Conservation (phyloP, 2,888 invertebrate genomes). For the Dysmachus trigonus region DNA sequence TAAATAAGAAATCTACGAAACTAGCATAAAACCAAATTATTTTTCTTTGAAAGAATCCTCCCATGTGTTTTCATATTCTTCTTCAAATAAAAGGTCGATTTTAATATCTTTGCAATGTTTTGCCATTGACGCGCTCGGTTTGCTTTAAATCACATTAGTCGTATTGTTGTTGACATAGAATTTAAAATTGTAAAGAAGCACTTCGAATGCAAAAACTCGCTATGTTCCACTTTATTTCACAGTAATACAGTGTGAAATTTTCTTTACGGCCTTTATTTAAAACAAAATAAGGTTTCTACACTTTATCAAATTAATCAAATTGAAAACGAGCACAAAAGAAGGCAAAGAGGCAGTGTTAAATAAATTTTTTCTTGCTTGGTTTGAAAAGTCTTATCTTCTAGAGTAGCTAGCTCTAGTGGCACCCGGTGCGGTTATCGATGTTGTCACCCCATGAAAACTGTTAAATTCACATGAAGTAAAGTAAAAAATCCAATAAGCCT, state of each 20-base stretch:
- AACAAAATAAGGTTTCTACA: background rate
- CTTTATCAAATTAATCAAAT: background rate
- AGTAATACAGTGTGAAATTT: background rate
- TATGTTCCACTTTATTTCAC: background rate
- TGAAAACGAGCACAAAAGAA: background rate
- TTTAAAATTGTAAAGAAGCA: background rate
- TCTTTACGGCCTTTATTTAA: background rate
- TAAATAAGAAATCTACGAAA: background rate
- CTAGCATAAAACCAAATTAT: background rate
- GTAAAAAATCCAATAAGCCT: no score
- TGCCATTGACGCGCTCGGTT: background rate
- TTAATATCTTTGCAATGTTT: background rate
- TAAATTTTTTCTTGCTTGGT: background rate
- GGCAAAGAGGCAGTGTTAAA: no score
- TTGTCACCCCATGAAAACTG: no score
- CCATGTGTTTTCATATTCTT: background rate
- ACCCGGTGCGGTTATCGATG: no score
- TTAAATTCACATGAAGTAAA: no score
- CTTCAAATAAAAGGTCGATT: background rate
- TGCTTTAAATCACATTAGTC: background rate
- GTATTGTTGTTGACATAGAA: background rate
- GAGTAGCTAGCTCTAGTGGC: no score
- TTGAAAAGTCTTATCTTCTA: no score
- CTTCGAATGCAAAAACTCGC: background rate
- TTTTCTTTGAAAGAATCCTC: background rate